Evolutionary conservation across 1,140 invertebrate species (phyloP), one percentile per base, ranked within the genome.

Genomic region (Formica selysi): DNA sequence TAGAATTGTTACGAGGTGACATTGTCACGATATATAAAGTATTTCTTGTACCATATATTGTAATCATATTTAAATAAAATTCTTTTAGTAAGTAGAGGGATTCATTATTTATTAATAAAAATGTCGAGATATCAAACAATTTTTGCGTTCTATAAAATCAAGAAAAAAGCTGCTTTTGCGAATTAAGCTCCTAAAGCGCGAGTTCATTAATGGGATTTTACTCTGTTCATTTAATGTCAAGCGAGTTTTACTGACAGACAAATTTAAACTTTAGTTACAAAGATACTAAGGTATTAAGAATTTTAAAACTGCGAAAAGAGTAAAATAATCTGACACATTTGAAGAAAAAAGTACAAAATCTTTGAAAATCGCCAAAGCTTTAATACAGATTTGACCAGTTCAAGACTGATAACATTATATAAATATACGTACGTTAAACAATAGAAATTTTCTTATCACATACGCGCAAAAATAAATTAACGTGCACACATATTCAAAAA

Each of bases 151-250:
- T 38, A 29, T 10, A 10, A 13, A 19, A 26, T 10, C 7, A 51
- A 76, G n/a, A 38, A 11, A 4, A 26, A 76, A 76, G 2, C 1
- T 29, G 32, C 29, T 41, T 26, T 29, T 61, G 8, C 8, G 13
- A 19, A 61, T 61, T 76, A 76, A 26, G 1, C 6, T 26, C 2
- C 1, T 19, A 4, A 6, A 3, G 57, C 13, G 7, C 22, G 22
- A 41, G 29, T 61, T 61, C 10, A 76, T 61, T 38, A 76, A 36
- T 61, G 57, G n/a, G 26, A 26, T 61, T 22, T 76, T 26, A 61
- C 16, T 59, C 2, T 13, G 32, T 19, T 51, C n/a, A 41, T 41
- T 76, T 61, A 61, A 16, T 76, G 19, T 19, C 26, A 59, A 59
- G 4, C 19, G 8, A 41, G 2, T 19, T 76, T 62, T 38, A 26